Evolutionary conservation across 1,140 invertebrate species (phyloP).

Genomic region (Panagrolaimus sp.): DNA sequence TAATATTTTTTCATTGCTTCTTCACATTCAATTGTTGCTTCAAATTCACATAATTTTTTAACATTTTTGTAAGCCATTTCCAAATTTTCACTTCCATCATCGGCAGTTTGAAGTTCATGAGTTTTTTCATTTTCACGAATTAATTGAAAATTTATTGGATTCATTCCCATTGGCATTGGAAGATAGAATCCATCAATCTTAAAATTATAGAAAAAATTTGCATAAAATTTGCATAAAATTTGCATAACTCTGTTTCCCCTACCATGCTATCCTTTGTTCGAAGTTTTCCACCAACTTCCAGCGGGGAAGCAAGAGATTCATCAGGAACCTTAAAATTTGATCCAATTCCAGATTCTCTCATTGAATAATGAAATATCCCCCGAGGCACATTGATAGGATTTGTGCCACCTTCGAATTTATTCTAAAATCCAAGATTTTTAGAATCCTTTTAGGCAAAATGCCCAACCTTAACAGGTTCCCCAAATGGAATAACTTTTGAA

Average conservation of each 20-base stretch:
- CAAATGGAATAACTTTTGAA: not conserved
- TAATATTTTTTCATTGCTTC: constrained; percentile 8
- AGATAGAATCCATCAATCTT: constrained; percentile 16
- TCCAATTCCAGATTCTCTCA: not conserved
- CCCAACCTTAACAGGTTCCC: not conserved
- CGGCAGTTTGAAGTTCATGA: constrained; percentile 4
- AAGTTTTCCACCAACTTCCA: not conserved
- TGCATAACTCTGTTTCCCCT: not conserved
- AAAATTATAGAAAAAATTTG: too few relatives aligned
- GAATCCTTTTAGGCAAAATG: not conserved
- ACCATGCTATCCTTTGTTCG: constrained; percentile 12
- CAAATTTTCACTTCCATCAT: not conserved
- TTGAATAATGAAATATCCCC: constrained; percentile 12
- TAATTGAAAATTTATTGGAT: constrained; percentile 20
- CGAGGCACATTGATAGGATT: not conserved
- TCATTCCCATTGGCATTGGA: constrained; percentile 18
- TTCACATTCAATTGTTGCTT: not conserved
- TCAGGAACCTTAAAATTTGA: constrained; percentile 5
- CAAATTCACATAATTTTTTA: not conserved
- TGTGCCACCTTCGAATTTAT: not conserved
- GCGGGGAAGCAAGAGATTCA: not conserved
- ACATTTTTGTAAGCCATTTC: not conserved
- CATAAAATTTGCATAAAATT: not conserved
- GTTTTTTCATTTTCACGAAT: constrained; percentile 8
- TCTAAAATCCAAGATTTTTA: not conserved